Conservation (phyloP, 2,113 vertebrate species). For the Chlamydotis undulata region DNA sequence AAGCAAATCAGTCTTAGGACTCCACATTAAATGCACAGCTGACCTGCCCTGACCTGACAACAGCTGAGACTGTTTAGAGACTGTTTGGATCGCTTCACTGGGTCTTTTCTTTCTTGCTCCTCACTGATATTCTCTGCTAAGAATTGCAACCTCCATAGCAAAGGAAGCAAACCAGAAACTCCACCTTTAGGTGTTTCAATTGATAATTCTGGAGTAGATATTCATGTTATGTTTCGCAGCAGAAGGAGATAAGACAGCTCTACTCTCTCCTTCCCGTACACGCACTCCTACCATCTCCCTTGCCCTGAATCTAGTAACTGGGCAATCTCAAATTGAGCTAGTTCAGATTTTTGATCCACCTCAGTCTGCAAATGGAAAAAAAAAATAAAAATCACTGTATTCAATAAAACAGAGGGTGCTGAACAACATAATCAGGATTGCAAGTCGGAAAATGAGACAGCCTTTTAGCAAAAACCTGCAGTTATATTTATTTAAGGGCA, state of each 20-base stretch:
- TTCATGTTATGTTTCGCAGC: not conserved
- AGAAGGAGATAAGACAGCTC: not conserved
- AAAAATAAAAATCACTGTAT: not conserved
- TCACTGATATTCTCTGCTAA: not conserved
- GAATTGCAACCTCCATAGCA: not conserved
- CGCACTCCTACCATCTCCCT: not conserved
- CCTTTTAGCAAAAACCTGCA: not conserved
- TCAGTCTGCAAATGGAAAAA: not conserved
- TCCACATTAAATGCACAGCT: not conserved
- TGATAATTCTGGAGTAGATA: not conserved
- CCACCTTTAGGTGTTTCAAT: not conserved
- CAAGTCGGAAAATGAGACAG: not conserved
- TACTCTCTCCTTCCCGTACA: not conserved
- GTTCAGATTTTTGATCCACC: not conserved
- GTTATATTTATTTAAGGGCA: not conserved
- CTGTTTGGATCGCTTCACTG: accelerated
- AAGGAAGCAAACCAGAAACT: not conserved
- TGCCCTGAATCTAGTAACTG: not conserved
- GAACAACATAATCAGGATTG: not conserved
- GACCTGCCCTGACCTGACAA: not conserved
- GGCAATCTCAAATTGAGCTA: not conserved
- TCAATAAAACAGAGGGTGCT: not conserved
- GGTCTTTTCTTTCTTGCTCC: not conserved
- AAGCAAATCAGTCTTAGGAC: not conserved
- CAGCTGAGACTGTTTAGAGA: not conserved